Evolutionary conservation across 2,888 invertebrate species (phyloP), one percentile per base, ranked within the genome.

Genomic region (Dasypolia templi): DNA sequence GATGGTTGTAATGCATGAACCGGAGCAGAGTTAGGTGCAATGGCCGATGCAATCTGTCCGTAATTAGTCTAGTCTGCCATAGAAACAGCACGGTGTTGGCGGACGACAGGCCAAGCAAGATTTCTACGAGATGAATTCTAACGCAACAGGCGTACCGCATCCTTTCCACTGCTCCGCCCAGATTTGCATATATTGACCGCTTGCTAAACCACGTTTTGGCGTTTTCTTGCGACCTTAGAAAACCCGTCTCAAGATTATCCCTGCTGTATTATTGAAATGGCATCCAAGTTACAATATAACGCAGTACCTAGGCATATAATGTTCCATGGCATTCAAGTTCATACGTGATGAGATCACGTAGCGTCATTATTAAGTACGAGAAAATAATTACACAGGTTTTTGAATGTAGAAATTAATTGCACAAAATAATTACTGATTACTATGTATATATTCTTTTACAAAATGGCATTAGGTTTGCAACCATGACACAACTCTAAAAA

Each of bases 41-140:
- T 87, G 94, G 90, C 92, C 94, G 87, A 85, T 88, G 92, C 91
- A 92, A 91, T 91, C 92, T 91, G 88, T 89, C 88, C 89, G 91
- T 92, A 93, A 94, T 93, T 93, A 93, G 92, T 91, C 89, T 89
- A 85, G 86, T 83, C 84, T 87, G 80, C 86, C 86, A 86, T 86
- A 87, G 86, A 82, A 88, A 81, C 87, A 75, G 79, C 86, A 74
- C 69, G 73, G 75, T 77, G 79, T 78, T 76, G 74, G 81, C 79
- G 82, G 75, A 82, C 80, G 81, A 85, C 86, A 86, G 81, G 79
- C 83, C 80, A 75, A 81, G 85, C 86, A 80, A 87, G 88, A 89
- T 88, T 87, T 88, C 81, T 87, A 79, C 78, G 77, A 89, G 89
- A 90, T 90, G 86, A 86, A 81, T 91, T 91, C 90, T 89, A 90